Conservation (phyloP, 2,113 vertebrate species). For the Brevimyrus niger region DNA sequence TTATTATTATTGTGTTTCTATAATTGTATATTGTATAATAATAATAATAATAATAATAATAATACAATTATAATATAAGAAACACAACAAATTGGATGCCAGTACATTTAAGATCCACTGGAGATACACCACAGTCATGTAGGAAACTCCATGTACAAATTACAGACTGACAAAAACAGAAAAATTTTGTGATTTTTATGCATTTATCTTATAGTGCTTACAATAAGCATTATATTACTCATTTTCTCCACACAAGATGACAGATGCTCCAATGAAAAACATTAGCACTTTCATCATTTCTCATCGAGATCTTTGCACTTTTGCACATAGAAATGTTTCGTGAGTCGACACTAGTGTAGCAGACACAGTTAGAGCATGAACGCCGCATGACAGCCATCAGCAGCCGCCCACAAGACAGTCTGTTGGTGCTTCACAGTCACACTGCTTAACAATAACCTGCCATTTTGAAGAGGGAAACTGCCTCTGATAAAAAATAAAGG, state of each 20-base stretch:
- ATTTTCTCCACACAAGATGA: neutral
- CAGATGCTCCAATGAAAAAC: neutral
- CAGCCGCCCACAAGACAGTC: neutral
- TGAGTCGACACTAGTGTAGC: neutral
- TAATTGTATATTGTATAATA: neutral
- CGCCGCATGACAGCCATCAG: neutral
- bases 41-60: no score
- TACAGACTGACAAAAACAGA: neutral
- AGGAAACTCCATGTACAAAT: neutral
- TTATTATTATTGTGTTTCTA: neutral
- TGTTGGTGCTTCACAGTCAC: neutral
- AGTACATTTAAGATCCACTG: neutral
- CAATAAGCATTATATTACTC: neutral
- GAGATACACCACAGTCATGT: neutral
- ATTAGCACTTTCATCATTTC: neutral
- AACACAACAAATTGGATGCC: neutral
- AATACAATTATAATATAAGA: no score
- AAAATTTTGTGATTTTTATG: neutral
- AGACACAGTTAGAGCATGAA: neutral
- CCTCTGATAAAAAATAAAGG: neutral
- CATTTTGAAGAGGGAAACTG: neutral
- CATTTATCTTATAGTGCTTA: neutral
- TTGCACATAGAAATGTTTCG: neutral
- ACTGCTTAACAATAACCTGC: neutral
- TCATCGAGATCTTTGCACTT: neutral